phyloP scores from a whole-genome alignment of 2,888 invertebrate species.

The Oscheius sp. region DNA sequence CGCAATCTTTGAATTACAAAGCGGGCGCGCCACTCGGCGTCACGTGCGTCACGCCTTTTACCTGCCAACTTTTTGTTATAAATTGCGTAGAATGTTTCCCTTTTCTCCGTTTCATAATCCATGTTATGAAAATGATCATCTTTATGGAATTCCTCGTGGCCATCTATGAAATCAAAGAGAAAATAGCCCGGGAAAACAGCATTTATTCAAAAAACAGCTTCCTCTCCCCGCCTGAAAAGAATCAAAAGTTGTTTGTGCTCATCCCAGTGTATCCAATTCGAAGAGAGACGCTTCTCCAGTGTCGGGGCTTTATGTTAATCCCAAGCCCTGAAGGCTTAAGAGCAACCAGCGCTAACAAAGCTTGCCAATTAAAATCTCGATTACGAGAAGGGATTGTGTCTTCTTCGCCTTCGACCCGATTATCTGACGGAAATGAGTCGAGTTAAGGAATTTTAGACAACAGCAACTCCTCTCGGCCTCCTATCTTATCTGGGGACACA shows the following conservation, averaged over 20 bases:
- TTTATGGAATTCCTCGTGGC: too few species aligned
- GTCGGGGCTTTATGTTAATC: slow-evolving; percentile 35
- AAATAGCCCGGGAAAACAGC: too few species aligned
- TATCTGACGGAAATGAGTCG: slow-evolving; percentile 33
- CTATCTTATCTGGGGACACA: slow-evolving; percentile 17
- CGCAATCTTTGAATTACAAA: too few species aligned
- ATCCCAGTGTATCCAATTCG: not conserved
- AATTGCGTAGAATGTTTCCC: too few species aligned
- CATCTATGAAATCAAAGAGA: too few species aligned
- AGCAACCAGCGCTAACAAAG: slow-evolving; percentile 31
- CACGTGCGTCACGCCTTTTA: too few species aligned
- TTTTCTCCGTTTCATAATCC: too few species aligned
- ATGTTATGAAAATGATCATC: too few species aligned
- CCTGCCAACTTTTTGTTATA: too few species aligned
- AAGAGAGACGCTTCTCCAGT: not conserved
- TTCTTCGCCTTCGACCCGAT: not conserved
- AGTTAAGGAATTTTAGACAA: not conserved
- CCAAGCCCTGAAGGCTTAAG: slow-evolving; percentile 36
- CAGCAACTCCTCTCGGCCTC: slow-evolving; percentile 4
- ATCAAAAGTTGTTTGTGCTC: slow-evolving; percentile 2
- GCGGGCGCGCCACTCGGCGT: too few species aligned
- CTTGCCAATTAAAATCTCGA: slow-evolving; percentile 37
- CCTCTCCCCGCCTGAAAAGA: not conserved
- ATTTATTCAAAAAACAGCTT: not conserved
- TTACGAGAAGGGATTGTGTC: slow-evolving; percentile 14